Conservation (phyloP, 2,113 vertebrate species). For the Dendropsophus ebraccatus region DNA sequence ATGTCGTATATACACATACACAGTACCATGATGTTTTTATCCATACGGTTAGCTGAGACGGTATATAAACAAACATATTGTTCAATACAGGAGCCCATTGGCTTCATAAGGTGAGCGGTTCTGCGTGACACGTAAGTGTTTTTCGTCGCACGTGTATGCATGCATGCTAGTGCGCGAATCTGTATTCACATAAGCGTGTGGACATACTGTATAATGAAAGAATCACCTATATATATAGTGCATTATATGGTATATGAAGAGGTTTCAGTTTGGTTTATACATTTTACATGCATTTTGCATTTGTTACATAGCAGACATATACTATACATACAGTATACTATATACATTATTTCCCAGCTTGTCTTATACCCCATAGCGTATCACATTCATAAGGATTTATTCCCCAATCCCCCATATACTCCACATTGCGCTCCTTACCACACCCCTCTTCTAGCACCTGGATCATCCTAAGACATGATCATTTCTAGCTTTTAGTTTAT, state of each 20-base stretch:
- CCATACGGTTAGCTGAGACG: neutral
- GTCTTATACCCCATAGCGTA: neutral
- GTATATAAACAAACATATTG: neutral
- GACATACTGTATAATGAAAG: neutral
- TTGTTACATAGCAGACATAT: neutral
- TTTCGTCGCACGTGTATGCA: slow-evolving; percentile 20
- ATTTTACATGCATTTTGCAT: neutral
- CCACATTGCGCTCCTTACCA: neutral
- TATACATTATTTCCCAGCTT: too few species aligned
- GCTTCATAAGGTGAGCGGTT: neutral
- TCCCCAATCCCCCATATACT: neutral
- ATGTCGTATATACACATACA: neutral
- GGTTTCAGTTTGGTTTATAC: neutral
- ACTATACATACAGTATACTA: neutral
- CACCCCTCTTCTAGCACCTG: slow-evolving; percentile 26
- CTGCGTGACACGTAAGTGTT: neutral
- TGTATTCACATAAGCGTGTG: neutral
- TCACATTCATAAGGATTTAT: neutral
- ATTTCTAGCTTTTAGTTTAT: neutral
- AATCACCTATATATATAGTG: neutral
- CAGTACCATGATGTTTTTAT: neutral
- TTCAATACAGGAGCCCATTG: neutral
- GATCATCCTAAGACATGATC: neutral
- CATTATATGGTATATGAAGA: too few species aligned
- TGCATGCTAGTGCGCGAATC: neutral